Evolutionary conservation across 1,140 invertebrate species (phyloP).

Genomic region (Orius insidiosus): DNA sequence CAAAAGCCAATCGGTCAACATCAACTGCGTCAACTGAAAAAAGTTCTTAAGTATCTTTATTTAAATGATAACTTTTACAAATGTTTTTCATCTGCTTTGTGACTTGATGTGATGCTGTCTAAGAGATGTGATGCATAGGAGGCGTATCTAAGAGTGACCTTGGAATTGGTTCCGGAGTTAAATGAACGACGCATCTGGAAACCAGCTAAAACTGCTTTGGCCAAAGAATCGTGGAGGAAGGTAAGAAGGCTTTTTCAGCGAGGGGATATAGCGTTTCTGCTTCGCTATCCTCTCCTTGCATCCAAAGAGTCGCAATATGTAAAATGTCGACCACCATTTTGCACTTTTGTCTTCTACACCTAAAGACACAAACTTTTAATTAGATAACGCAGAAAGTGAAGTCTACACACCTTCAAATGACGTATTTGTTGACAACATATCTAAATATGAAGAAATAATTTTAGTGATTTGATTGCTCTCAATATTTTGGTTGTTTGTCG

Average conservation of each 20-base stretch:
- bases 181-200: conserved; percentile 24
- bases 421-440: too few relatives aligned
- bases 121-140: conserved; percentile 61
- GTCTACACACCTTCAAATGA: too few relatives aligned
- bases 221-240: conserved; percentile 54
- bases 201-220: conserved; percentile 49
- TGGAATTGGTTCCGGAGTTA: conserved; percentile 8
- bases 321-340: conserved; percentile 80
- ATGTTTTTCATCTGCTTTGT: conserved; percentile 37
- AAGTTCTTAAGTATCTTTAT: conserved; percentile 16
- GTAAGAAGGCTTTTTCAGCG: conserved; percentile 45
- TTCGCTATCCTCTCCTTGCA: conserved; percentile 59
- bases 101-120: conserved; percentile 59
- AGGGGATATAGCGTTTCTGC: conserved; percentile 45
- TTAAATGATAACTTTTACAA: conserved; percentile 42
- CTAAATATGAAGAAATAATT: too few relatives aligned
- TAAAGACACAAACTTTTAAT: conserved; percentile 18
- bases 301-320: conserved; percentile 65
- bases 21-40: conserved; percentile 61
- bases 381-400: too few relatives aligned
- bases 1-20: conserved; percentile 82
- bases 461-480: too few relatives aligned
- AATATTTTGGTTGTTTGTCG: too few relatives aligned
- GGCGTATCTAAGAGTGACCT: conserved; percentile 41
- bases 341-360: conserved; percentile 46